Percentiles rank a stretch among this genome's conserved stretches.
Evolutionary conservation across 2,797 vertebrate species (phyloP).

Genomic region (Thamnophis elegans): DNA sequence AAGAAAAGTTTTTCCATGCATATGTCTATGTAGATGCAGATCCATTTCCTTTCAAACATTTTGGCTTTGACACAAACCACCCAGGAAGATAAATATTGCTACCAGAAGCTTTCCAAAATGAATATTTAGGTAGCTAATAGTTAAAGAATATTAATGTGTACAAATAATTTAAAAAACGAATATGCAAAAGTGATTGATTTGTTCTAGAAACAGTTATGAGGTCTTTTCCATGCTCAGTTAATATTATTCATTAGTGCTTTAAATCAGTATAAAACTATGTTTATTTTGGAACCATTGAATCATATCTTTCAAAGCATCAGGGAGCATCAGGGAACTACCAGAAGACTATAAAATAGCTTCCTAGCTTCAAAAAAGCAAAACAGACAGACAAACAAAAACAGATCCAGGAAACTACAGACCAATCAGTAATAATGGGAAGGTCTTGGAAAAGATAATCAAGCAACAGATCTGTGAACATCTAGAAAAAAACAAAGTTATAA

Average conservation of each 20-base stretch:
- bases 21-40: not conserved
- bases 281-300: not conserved
- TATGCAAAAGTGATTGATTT: not conserved
- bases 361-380: not conserved
- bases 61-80: slow-evolving; percentile 12
- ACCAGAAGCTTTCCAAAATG: slow-evolving; percentile 1
- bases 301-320: not conserved
- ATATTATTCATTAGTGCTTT: not conserved
- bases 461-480: not conserved
- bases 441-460: not conserved
- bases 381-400: too few species aligned
- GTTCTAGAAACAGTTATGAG: not conserved
- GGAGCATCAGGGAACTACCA: not conserved
- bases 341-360: not conserved
- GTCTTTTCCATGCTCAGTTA: not conserved
- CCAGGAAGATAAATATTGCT: not conserved
- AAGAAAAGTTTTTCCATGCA: not conserved
- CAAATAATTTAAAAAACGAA: not conserved
- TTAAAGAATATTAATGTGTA: not conserved
- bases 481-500: not conserved
- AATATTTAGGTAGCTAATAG: not conserved
- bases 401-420: not conserved
- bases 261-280: not conserved
- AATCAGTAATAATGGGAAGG: not conserved
- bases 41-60: slow-evolving; percentile 32